Percentiles rank a stretch among this genome's conserved stretches.
Evolutionary conservation across 2,113 vertebrate genomes (phyloP).

Genomic region (Sturnira hondurensis): DNA sequence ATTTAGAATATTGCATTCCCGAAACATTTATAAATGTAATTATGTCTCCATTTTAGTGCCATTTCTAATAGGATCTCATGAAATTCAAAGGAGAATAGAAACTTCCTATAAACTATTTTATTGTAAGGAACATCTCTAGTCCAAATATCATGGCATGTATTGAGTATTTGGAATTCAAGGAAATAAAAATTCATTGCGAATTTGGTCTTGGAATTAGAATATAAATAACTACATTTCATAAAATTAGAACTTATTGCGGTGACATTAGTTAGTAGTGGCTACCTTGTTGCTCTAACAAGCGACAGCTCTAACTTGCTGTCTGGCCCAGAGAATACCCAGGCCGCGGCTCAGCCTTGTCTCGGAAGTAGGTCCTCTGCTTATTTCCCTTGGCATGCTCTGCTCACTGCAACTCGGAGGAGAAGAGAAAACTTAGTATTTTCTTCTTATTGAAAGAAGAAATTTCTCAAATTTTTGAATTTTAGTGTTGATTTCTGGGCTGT

Average conservation of each 20-base stretch:
- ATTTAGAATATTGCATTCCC: background rate
- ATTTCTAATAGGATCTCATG: background rate
- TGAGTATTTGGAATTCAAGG: background rate
- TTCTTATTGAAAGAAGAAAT: background rate
- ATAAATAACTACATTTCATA: background rate
- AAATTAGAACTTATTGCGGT: background rate
- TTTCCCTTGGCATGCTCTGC: background rate
- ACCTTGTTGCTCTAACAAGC: background rate
- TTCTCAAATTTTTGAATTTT: conserved; percentile 6
- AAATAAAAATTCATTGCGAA: background rate
- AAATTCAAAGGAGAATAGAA: background rate
- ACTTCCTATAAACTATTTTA: background rate
- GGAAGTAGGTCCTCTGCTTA: background rate
- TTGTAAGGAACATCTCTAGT: background rate
- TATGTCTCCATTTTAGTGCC: background rate
- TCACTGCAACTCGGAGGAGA: background rate
- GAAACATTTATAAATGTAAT: background rate
- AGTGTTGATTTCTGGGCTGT: background rate
- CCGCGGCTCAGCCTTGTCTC: background rate
- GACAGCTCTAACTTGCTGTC: background rate
- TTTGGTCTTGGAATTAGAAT: background rate
- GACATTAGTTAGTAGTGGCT: background rate
- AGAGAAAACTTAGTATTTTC: background rate
- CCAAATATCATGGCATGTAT: background rate
- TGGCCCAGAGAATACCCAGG: background rate